Evolutionary conservation across 2,797 vertebrate genomes (phyloP).

Genomic region (Carcharodon carcharias): DNA sequence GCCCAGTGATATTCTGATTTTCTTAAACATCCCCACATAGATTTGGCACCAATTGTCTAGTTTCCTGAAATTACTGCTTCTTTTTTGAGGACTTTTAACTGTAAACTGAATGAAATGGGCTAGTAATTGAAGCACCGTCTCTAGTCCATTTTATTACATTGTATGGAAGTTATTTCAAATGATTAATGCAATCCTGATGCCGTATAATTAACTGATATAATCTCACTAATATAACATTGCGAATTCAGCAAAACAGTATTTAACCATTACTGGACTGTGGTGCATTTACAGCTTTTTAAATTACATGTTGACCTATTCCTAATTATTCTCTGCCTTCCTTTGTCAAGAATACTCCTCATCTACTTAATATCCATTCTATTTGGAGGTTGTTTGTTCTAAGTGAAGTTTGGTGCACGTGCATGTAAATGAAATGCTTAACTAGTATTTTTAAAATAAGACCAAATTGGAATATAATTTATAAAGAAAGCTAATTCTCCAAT

Average conservation of each 20-base stretch:
- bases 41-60: neutral
- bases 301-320: neutral
- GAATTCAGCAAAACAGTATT: slow-evolving; percentile 34
- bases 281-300: slow-evolving; percentile 28
- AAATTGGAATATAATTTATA: neutral
- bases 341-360: neutral
- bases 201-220: slow-evolving; percentile 37
- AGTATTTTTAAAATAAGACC: neutral
- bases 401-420: neutral
- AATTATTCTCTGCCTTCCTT: neutral
- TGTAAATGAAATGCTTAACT: neutral
- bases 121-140: slow-evolving; percentile 32
- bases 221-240: slow-evolving; percentile 38
- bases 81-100: neutral
- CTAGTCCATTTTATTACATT: slow-evolving; percentile 28
- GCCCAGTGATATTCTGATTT: neutral
- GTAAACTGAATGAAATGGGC: neutral
- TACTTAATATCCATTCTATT: neutral
- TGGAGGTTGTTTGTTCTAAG: neutral
- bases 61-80: slow-evolving; percentile 11
- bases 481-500: neutral
- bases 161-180: slow-evolving; percentile 31
- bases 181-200: slow-evolving; percentile 38
- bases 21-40: neutral
- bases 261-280: slow-evolving; percentile 13